These are phyloP conservation scores for Protobothrops flavoviridis DNA, from an alignment of 2,113 vertebrate species.

Conservation along the genomic window DNA sequence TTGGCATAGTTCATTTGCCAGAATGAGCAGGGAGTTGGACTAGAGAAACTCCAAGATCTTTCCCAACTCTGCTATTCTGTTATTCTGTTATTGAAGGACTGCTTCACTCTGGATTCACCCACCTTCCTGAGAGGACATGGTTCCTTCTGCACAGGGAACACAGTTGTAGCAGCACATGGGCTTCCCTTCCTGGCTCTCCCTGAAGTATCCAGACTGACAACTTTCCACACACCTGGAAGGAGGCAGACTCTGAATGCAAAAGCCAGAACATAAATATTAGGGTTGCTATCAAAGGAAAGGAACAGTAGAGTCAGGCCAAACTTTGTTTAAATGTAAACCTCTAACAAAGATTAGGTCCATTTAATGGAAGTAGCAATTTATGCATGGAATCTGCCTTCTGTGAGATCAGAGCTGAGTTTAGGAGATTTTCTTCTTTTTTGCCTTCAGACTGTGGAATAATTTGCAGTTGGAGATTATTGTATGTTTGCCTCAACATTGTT, in stretches of 20 bases:
- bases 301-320: neutral
- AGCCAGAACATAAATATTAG: neutral
- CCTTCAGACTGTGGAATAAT: neutral
- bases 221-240: neutral
- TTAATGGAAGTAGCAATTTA: neutral
- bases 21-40: too few species aligned
- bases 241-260: neutral
- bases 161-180: neutral
- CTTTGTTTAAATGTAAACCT: neutral
- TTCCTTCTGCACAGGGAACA: neutral
- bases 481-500: too few species aligned
- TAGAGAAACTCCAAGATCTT: too few species aligned
- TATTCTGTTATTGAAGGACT: neutral
- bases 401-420: too few species aligned
- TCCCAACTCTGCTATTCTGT: too few species aligned
- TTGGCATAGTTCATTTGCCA: too few species aligned
- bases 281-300: neutral
- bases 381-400: neutral
- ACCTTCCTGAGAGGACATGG: neutral
- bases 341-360: neutral
- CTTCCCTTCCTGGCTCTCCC: neutral
- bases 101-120: neutral
- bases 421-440: neutral
- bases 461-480: neutral
- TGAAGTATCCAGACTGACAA: neutral